A percentile compares a stretch with the other conserved stretches of the same genome.
Evolutionary conservation across 2,888 invertebrate species (phyloP).

Genomic region (Lasioglossum pauxillum): DNA sequence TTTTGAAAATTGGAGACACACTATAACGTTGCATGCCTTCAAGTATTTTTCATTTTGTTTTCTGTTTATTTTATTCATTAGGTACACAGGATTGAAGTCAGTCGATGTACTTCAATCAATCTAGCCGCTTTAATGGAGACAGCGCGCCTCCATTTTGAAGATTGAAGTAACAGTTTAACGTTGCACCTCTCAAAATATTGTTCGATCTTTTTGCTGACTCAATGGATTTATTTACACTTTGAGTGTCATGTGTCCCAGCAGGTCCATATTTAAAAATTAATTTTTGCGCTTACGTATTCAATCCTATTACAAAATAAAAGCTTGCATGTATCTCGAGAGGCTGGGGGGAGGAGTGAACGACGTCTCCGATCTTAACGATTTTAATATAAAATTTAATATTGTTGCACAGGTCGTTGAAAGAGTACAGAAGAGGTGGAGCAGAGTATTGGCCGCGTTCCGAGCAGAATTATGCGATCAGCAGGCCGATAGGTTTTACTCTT

Average conservation of each 20-base stretch:
- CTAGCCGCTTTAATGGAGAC: background rate
- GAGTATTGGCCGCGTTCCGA: conserved; percentile 43
- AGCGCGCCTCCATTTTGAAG: background rate
- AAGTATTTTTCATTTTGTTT: background rate
- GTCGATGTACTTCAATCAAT: background rate
- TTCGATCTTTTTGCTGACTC: background rate
- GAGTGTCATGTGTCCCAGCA: too few species aligned
- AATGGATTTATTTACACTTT: background rate
- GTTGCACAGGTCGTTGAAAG: background rate
- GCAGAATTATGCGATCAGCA: conserved; percentile 63
- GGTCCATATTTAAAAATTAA: too few species aligned
- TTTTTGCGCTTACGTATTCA: too few species aligned
- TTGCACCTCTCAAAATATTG: background rate
- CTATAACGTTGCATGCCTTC: background rate
- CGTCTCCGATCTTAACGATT: background rate
- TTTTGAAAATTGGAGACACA: background rate
- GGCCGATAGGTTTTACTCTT: conserved; percentile 67
- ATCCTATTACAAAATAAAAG: background rate
- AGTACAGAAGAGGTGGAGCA: conserved; percentile 28
- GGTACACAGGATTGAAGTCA: background rate
- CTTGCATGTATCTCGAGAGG: background rate
- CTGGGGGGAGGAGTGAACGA: background rate
- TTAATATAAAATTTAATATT: background rate
- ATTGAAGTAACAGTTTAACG: background rate
- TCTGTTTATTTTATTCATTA: background rate